phyloP scores from a whole-genome alignment of 2,888 invertebrate genomes.

The Pheosia tremula region DNA sequence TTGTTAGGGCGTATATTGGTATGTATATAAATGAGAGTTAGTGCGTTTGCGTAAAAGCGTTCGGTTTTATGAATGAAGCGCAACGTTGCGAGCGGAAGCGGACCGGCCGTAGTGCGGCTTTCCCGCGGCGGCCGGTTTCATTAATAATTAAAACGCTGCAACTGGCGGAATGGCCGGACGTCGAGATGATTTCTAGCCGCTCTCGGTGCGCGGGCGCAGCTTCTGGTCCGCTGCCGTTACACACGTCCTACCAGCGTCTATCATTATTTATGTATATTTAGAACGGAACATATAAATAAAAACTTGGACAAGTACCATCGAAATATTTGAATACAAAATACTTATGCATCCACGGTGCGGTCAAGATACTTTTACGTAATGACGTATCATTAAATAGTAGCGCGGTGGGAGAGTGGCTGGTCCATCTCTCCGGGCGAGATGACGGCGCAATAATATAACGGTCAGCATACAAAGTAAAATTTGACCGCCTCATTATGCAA shows the following conservation, averaged over 20 bases:
- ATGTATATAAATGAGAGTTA: conserved; percentile 41
- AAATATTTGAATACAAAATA: conserved; percentile 29
- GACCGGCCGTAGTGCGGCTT: conserved; percentile 81
- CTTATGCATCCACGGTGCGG: conserved; percentile 33
- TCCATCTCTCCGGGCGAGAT: conserved; percentile 52
- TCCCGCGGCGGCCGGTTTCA: conserved; percentile 81
- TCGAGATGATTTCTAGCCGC: conserved; percentile 79
- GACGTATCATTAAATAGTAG: conserved; percentile 70
- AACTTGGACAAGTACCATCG: conserved; percentile 31
- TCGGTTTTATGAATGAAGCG: conserved; percentile 82
- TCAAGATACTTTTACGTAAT: conserved; percentile 49
- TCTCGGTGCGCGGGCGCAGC: conserved; percentile 59
- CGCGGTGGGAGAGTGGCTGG: conserved; percentile 51
- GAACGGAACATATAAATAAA: conserved; percentile 46
- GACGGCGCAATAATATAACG: conserved; percentile 72
- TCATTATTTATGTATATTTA: conserved; percentile 35
- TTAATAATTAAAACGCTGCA: conserved; percentile 83
- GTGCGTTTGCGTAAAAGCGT: conserved; percentile 40
- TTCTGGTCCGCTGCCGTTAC: conserved; percentile 48
- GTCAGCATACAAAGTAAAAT: conserved; percentile 73
- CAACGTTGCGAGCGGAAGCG: conserved; percentile 82
- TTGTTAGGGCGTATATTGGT: conserved; percentile 54
- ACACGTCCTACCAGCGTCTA: conserved; percentile 28
- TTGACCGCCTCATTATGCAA: conserved; percentile 77
- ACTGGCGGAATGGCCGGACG: conserved; percentile 81